Percentiles rank a stretch among this genome's conserved stretches.
These are phyloP conservation scores for Synchiropus splendidus DNA, from an alignment of 2,113 vertebrate species.

Conservation along the genomic window DNA sequence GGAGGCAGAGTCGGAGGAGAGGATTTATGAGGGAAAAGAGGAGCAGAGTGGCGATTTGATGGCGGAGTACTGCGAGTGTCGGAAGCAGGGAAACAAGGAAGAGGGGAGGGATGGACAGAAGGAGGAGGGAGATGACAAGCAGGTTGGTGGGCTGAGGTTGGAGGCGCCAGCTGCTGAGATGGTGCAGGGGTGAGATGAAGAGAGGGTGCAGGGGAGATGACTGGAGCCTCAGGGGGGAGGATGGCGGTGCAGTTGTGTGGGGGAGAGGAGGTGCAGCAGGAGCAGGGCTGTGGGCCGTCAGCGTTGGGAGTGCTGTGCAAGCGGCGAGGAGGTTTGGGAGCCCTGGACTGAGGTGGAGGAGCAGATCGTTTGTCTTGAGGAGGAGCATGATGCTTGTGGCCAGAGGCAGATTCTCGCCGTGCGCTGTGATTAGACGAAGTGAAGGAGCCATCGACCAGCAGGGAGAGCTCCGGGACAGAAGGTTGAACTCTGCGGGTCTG, in stretches of 20 bases:
- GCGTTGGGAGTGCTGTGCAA: slow-evolving; percentile 65
- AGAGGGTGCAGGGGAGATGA: slow-evolving; percentile 33
- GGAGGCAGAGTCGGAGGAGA: background rate
- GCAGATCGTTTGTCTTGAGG: background rate
- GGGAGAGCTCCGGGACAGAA: slow-evolving; percentile 90
- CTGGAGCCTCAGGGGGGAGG: slow-evolving; percentile 37
- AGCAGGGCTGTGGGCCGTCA: slow-evolving; percentile 54
- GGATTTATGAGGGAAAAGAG: slow-evolving; percentile 5
- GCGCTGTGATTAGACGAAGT: slow-evolving; percentile 8
- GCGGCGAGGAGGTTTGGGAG: slow-evolving; percentile 8
- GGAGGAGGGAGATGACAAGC: slow-evolving; percentile 17
- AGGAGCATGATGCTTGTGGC: slow-evolving; percentile 6
- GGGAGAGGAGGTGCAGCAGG: slow-evolving; percentile 63
- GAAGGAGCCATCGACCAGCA: slow-evolving; percentile 75
- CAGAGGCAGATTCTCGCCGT: slow-evolving; percentile 29
- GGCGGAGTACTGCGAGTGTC: background rate
- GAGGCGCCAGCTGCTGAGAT: too few species aligned
- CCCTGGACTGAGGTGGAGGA: slow-evolving; percentile 24
- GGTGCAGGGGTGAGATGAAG: slow-evolving; percentile 39
- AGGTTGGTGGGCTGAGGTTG: background rate
- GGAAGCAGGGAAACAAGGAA: slow-evolving; percentile 16
- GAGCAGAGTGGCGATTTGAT: background rate
- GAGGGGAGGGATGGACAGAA: background rate
- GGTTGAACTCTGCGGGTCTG: slow-evolving; percentile 74
- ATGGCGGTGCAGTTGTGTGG: slow-evolving; percentile 51